Conservation (phyloP, 2,888 invertebrate genomes). For the Drosophila hamatofila region DNA sequence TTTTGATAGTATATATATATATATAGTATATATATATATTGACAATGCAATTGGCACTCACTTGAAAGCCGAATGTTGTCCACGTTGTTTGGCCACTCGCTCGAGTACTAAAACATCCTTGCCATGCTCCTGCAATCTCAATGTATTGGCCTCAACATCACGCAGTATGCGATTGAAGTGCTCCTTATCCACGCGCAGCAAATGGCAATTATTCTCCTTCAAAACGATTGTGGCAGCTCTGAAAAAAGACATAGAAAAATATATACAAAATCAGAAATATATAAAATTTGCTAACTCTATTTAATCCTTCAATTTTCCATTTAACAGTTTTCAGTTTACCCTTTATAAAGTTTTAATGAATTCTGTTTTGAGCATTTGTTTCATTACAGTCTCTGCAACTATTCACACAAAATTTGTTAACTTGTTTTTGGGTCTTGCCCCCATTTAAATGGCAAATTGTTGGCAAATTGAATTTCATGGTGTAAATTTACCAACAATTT, state of each 20-base stretch:
- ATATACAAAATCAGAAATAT: background rate
- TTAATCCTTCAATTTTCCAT: background rate
- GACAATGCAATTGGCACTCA: constrained; percentile 83
- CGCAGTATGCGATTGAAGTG: constrained; percentile 93
- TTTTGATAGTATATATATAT: background rate
- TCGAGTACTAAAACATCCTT: constrained; percentile 93
- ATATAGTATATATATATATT: background rate
- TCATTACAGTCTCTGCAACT: constrained; percentile 34
- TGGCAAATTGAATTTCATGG: constrained; percentile 23
- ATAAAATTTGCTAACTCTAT: background rate
- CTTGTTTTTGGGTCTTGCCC: background rate
- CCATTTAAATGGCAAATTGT: background rate
- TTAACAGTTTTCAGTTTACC: too few species aligned
- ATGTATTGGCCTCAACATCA: constrained; percentile 95
- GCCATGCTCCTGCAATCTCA: constrained; percentile 93
- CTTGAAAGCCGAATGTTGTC: constrained; percentile 87
- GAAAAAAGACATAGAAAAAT: constrained; percentile 6
- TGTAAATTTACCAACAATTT: constrained; percentile 15
- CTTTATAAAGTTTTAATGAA: constrained; percentile 33
- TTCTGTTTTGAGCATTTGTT: constrained; percentile 20
- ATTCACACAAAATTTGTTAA: constrained; percentile 8
- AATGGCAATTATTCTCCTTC: constrained; percentile 93
- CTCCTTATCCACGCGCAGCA: constrained; percentile 93
- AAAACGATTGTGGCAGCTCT: constrained; percentile 93
- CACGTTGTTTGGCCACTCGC: constrained; percentile 88